A percentile compares a stretch with the other conserved stretches of the same genome.
phyloP scores from a whole-genome alignment of 2,797 vertebrate genomes.

The Oreortyx pictus region DNA sequence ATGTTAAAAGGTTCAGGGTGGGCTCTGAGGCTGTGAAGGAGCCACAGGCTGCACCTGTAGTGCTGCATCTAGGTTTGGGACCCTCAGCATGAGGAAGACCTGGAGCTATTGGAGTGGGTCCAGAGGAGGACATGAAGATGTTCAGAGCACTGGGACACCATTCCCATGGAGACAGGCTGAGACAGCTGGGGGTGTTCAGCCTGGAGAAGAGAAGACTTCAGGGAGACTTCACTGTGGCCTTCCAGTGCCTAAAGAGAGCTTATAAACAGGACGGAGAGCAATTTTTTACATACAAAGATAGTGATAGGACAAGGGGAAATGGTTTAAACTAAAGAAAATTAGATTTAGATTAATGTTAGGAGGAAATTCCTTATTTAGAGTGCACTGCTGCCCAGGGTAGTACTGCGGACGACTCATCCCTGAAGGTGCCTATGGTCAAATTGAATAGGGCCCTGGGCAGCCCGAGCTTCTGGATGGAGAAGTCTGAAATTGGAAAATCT shows the following conservation, averaged over 20 bases:
- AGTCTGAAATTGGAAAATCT: background rate
- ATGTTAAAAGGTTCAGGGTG: fast-evolving
- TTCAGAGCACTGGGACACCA: background rate
- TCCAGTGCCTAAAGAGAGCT: background rate
- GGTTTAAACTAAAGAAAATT: background rate
- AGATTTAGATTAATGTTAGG: background rate
- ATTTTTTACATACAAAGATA: background rate
- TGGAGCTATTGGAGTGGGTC: background rate
- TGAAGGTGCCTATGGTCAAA: background rate
- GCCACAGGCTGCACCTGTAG: background rate
- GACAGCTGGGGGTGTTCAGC: background rate
- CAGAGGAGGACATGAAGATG: background rate
- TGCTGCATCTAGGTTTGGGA: background rate
- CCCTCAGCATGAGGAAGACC: background rate
- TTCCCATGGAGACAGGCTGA: background rate
- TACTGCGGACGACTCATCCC: no score
- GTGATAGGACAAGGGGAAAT: background rate
- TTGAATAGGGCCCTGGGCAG: background rate
- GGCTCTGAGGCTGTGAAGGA: fast-evolving
- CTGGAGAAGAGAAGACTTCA: background rate
- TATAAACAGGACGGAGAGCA: background rate
- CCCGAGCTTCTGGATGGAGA: background rate
- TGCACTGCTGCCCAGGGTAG: background rate
- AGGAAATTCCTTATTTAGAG: background rate
- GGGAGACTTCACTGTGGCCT: background rate